Evolutionary conservation across 2,888 invertebrate genomes (phyloP), one percentile per base, ranked within the genome.

Genomic region (Xiphydria camelus): DNA sequence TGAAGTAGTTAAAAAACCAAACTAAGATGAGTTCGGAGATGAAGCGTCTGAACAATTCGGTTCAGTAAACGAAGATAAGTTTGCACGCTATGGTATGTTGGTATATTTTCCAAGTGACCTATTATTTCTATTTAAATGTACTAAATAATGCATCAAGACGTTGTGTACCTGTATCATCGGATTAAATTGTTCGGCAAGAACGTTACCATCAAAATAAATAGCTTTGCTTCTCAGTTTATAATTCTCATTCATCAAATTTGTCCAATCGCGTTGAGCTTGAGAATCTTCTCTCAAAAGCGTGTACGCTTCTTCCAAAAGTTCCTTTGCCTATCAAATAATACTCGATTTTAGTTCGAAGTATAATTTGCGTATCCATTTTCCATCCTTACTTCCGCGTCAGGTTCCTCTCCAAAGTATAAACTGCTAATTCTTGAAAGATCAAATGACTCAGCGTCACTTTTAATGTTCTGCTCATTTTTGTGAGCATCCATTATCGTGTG

Each of bases 371-470:
- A 4, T 17, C 9, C 17, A 18, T 18, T n/a, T 10, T 18, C 14
- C 2, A 3, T 12, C n/a, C 18, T 10, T 15, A 41, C 41, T 41
- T 41, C 41, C 9, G 6, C 9, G 2, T 32, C 32, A 6, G 41
- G 22, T 12, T 41, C 34, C 25, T 21, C 22, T 6, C 41, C 33
- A 5, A 41, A 41, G 34, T 41, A 41, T 14, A 41, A 25, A 23
- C 34, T 41, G 5, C 33, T 33, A 20, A 41, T 33, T 41, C 25
- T 23, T 7, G 41, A 41, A 17, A 41, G 18, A 3, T 32, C 33
- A 20, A 32, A 31, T 7, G 22, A n/a, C n/a, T n/a, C n/a, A n/a
- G n/a, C n/a, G n/a, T n/a, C n/a, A n/a, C n/a, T n/a, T n/a, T n/a
- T n/a, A n/a, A n/a, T n/a, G n/a, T n/a, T n/a, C n/a, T n/a, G n/a